phyloP scores from a whole-genome alignment of 2,797 vertebrate genomes.

The Brotula barbata region DNA sequence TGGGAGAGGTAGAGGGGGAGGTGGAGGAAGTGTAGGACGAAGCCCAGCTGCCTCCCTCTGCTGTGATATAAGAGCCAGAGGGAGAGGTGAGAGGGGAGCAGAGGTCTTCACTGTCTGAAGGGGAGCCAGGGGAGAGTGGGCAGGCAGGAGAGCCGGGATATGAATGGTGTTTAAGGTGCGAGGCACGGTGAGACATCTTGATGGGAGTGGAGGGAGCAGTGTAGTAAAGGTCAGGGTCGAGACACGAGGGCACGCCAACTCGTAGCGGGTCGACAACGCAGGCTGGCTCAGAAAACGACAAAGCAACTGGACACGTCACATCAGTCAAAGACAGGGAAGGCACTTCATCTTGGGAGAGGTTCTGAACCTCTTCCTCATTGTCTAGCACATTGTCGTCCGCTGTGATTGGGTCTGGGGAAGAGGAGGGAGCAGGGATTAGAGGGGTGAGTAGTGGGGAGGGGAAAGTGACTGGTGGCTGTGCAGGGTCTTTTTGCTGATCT shows the following conservation, averaged over 20 bases:
- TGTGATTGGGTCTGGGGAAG: slow-evolving; percentile 43
- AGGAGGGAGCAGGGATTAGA: slow-evolving; percentile 29
- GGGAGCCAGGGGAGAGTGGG: slow-evolving; percentile 74
- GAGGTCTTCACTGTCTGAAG: slow-evolving; percentile 82
- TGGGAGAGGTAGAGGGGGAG: slow-evolving; percentile 90
- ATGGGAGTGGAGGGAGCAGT: slow-evolving; percentile 93
- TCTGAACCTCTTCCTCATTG: slow-evolving; percentile 63
- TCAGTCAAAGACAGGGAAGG: slow-evolving; percentile 84
- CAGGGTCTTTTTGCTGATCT: slow-evolving; percentile 54
- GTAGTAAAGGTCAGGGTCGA: slow-evolving; percentile 89
- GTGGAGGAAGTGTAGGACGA: slow-evolving; percentile 89
- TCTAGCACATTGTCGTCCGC: slow-evolving; percentile 60
- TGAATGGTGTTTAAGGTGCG: slow-evolving; percentile 76
- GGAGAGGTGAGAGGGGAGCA: slow-evolving; percentile 91
- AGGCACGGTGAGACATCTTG: slow-evolving; percentile 74
- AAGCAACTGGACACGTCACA: slow-evolving; percentile 75
- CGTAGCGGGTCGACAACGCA: slow-evolving; percentile 77
- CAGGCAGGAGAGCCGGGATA: slow-evolving; percentile 76
- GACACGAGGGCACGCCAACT: slow-evolving; percentile 71
- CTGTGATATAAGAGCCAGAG: slow-evolving; percentile 93
- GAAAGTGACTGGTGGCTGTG: slow-evolving; percentile 35
- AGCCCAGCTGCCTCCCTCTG: slow-evolving; percentile 92
- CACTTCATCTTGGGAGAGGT: slow-evolving; percentile 86
- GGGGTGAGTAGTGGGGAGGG: slow-evolving; percentile 44
- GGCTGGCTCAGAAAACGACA: slow-evolving; percentile 81